These are phyloP conservation scores for Syngnathus typhle DNA, from an alignment of 2,113 vertebrate species.

Conservation along the genomic window DNA sequence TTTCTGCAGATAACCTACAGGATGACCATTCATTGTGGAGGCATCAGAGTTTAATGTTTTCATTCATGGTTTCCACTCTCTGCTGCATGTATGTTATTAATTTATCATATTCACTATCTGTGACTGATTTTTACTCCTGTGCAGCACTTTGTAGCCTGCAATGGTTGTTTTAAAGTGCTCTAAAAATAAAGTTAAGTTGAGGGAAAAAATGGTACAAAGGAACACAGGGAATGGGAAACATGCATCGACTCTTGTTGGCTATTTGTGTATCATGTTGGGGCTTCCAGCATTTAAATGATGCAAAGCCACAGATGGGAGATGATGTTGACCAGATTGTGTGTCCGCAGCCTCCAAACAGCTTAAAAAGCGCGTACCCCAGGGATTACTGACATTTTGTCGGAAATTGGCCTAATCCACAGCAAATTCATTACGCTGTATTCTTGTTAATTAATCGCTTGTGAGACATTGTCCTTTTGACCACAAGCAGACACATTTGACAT, in stretches of 20 bases:
- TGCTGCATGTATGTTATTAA: too few relatives aligned
- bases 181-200: too few relatives aligned
- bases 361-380: constrained; percentile 3
- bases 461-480: constrained; percentile 7
- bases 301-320: not conserved
- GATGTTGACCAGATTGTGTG: constrained; percentile 6
- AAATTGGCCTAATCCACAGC: constrained; percentile 5
- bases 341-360: not conserved
- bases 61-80: too few relatives aligned
- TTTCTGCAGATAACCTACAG: not conserved
- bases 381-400: not conserved
- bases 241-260: not conserved
- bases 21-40: not conserved
- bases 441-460: constrained; percentile 2
- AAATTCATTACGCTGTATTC: not conserved
- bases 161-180: too few relatives aligned
- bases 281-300: not conserved
- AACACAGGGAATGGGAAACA: not conserved
- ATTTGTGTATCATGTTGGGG: not conserved
- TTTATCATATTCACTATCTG: too few relatives aligned
- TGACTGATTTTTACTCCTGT: too few relatives aligned
- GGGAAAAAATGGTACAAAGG: too few relatives aligned
- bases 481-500: not conserved
- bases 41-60: not conserved
- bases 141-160: too few relatives aligned